Base-by-base conservation (phyloP, 2,797 vertebrate genomes). In the Hybognathus amarus region DNA sequence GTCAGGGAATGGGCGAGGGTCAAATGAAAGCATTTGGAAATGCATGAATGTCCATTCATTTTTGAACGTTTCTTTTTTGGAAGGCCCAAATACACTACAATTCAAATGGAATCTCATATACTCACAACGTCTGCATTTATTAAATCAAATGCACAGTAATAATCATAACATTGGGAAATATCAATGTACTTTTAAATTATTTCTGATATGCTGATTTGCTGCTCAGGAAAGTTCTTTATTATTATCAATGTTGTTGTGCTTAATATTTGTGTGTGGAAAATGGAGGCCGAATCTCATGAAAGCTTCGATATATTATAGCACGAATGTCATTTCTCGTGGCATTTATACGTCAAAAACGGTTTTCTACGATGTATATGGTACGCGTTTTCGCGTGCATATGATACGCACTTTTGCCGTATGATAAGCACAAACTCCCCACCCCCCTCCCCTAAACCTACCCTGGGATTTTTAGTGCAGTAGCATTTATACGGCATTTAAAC, bases 21-120 rank as follows among this genome's bases (percentile, higher is more conserved):
- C 45, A 77, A 86, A 69, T 22, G 38, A 20, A 42, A 42, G 24
- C 5, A 13, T 40, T 85, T 85, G 52, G 66, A 70, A 82, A 66
- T 79, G 68, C 59, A 78, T 64, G 54, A 15, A 52, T 70, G 22
- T 61, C n/a, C 42, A 45, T n/a, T 85, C 4, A 42, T 36, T 75
- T 74, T 40, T 71, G 42, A 47, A 50, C 17, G 18, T 52, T 45
- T 36, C 1, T 66, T 61, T 24, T 64, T 47, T 30, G 22, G 3
- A 56, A 24, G 50, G 9, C 52, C 9, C 22, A n/a, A 75, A 75
- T 24, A 56, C 12, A 6, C 24, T 15, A 30, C 24, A 7, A 6
- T 63, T 54, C 12, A n/a, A 38, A 75, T 2, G 1, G 30, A 52
- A 17, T 33, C 9, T 15, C 13, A 15, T 15, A 15, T 47, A 4